Conservation (phyloP, 2,888 invertebrate species). For the Electrophaes corylata region DNA sequence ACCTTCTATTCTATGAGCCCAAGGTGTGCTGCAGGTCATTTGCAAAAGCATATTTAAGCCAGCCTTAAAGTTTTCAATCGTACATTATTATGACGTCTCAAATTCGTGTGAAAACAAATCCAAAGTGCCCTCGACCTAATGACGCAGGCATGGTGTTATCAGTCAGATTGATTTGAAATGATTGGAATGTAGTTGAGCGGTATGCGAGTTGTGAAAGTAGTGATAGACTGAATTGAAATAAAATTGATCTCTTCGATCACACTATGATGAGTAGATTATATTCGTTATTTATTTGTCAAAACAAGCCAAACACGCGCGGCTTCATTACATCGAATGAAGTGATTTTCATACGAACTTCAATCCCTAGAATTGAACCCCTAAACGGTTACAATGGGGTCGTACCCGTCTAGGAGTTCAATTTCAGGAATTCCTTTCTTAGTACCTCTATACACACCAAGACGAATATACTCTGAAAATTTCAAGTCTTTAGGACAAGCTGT, state of each 20-base stretch:
- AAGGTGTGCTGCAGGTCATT: neutral
- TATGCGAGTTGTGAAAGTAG: slow-evolving; percentile 23
- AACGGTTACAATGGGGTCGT: too few relatives aligned
- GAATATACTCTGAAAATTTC: too few relatives aligned
- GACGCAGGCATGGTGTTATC: slow-evolving; percentile 20
- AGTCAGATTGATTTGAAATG: neutral
- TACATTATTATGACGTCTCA: neutral
- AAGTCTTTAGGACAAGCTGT: too few relatives aligned
- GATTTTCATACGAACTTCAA: too few relatives aligned
- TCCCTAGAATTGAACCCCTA: too few relatives aligned
- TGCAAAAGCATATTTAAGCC: neutral
- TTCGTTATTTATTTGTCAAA: too few relatives aligned
- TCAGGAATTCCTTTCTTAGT: too few relatives aligned
- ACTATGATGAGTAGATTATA: neutral
- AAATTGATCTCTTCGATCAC: neutral
- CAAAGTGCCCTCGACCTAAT: neutral
- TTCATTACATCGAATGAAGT: too few relatives aligned
- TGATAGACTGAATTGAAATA: neutral
- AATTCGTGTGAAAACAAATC: neutral
- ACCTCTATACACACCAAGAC: too few relatives aligned
- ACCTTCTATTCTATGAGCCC: too few relatives aligned
- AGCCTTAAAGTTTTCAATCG: neutral
- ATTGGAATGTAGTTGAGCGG: slow-evolving; percentile 18
- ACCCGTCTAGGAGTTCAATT: too few relatives aligned
- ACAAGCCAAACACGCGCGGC: neutral